These are phyloP conservation scores for Sylvicapra grimmia DNA, from an alignment of 2,113 vertebrate genomes.

Conservation along the genomic window DNA sequence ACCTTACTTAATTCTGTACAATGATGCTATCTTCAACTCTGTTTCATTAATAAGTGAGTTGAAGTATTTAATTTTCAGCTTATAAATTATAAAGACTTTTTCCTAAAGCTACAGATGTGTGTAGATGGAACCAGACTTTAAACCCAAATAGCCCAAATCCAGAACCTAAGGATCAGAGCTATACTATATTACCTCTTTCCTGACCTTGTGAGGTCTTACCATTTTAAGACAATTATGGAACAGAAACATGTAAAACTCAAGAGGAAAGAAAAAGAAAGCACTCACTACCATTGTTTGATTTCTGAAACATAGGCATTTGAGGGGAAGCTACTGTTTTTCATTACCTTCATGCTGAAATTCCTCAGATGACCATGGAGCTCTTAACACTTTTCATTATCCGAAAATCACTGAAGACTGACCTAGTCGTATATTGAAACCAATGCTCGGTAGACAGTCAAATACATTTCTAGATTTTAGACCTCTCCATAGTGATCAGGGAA, in stretches of 20 bases:
- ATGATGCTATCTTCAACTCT: background rate
- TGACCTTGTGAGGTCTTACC: background rate
- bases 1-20: background rate
- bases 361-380: background rate
- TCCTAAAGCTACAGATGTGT: background rate
- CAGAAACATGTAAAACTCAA: background rate
- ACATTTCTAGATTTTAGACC: background rate
- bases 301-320: background rate
- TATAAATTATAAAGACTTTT: background rate
- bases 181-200: background rate
- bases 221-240: background rate
- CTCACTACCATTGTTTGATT: background rate
- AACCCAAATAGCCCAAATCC: background rate
- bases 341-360: background rate
- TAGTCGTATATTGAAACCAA: background rate
- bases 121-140: background rate
- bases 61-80: background rate
- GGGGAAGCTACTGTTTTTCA: background rate
- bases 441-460: background rate
- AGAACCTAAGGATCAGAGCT: background rate
- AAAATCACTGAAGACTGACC: background rate
- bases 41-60: background rate
- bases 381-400: background rate
- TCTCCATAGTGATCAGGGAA: background rate
- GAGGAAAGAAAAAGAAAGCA: background rate